phyloP scores from a whole-genome alignment of 2,113 vertebrate species.

The Corythornis madagascariensis region DNA sequence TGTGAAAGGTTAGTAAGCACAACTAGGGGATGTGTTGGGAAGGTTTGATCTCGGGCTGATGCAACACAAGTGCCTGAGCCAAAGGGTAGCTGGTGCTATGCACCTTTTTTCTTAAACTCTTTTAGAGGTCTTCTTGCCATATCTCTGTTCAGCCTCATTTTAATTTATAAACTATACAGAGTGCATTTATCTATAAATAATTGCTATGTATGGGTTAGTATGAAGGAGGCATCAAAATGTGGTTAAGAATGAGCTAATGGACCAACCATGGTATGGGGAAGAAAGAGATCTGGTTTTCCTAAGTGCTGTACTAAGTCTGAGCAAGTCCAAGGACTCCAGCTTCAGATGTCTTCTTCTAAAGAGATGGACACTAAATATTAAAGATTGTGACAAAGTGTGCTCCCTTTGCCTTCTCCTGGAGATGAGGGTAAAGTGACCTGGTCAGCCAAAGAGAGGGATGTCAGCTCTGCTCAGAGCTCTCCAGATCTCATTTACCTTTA shows the following conservation, averaged over 20 bases:
- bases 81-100: neutral
- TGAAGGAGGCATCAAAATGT: neutral
- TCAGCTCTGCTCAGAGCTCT: neutral
- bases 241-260: neutral
- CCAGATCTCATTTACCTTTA: neutral
- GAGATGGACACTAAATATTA: neutral
- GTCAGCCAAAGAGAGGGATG: neutral
- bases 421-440: neutral
- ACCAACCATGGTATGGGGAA: neutral
- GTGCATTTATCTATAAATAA: neutral
- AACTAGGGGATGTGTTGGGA: neutral
- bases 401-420: neutral
- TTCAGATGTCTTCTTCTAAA: neutral
- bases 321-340: neutral
- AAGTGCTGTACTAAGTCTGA: neutral
- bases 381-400: neutral
- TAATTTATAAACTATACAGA: neutral
- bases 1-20: constrained; percentile 92
- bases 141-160: neutral
- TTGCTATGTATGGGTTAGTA: neutral
- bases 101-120: neutral
- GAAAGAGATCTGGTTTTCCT: neutral
- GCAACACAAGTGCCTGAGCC: neutral
- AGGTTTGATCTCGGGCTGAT: neutral
- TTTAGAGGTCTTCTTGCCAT: neutral